A percentile compares a stretch with the other conserved stretches of the same genome.
Conservation (phyloP, 2,888 invertebrate species). For the Podabrus alpinus region DNA sequence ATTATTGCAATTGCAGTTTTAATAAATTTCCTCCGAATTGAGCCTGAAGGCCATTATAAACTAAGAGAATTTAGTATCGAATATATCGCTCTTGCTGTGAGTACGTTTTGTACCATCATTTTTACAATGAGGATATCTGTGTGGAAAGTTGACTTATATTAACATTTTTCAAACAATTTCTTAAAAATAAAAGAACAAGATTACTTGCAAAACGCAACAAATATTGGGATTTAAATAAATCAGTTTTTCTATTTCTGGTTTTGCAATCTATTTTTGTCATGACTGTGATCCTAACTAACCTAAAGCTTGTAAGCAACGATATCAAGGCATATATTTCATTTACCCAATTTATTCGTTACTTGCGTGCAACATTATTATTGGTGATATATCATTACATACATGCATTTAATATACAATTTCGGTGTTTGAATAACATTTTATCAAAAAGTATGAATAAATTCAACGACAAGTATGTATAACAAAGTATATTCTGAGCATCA, state of each 20-base stretch:
- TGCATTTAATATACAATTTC: background rate
- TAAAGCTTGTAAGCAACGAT: background rate
- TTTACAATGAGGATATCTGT: background rate
- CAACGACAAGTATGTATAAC: background rate
- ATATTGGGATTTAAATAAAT: background rate
- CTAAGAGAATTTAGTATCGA: background rate
- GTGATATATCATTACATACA: background rate
- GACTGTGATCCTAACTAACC: background rate
- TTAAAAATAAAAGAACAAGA: background rate
- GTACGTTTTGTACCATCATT: background rate
- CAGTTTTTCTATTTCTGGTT: background rate
- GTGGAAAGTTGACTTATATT: background rate
- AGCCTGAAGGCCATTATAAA: background rate
- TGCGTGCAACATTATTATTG: background rate
- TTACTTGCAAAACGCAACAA: background rate
- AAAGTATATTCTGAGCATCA: background rate
- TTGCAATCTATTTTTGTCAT: fast-evolving
- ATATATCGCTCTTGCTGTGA: fast-evolving
- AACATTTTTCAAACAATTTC: background rate
- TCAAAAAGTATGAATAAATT: background rate
- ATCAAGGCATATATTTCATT: too few species aligned
- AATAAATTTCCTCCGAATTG: fast-evolving
- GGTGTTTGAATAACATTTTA: background rate
- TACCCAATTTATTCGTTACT: background rate
- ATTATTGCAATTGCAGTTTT: background rate